Evolutionary conservation across 2,113 vertebrate genomes (phyloP).

Genomic region (Alosa alosa): DNA sequence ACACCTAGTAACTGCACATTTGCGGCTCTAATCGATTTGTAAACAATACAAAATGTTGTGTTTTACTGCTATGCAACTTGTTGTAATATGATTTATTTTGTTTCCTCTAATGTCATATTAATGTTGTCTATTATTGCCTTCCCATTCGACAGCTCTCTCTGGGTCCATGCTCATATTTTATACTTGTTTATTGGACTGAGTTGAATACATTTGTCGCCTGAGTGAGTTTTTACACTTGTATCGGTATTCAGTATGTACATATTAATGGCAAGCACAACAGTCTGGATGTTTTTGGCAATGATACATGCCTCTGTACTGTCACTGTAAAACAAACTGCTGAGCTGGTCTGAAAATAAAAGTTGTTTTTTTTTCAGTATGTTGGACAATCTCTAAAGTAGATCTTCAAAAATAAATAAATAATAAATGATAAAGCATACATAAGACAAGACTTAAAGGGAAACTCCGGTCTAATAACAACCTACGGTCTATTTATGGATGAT

Average conservation of each 20-base stretch:
- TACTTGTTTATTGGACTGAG: constrained; percentile 39
- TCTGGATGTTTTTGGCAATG: constrained; percentile 61
- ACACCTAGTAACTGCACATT: neutral
- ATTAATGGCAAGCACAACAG: constrained; percentile 62
- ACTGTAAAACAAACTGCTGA: constrained; percentile 49
- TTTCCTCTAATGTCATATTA: neutral
- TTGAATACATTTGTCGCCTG: constrained; percentile 44
- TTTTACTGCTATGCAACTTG: constrained; percentile 14
- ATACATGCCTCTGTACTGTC: constrained; percentile 52
- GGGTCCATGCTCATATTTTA: constrained; percentile 45
- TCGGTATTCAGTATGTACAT: constrained; percentile 57
- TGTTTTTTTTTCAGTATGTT: constrained; percentile 18
- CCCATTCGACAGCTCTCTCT: constrained; percentile 28
- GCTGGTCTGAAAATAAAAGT: constrained; percentile 17
- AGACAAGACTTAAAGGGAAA: no score
- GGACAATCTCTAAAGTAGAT: neutral
- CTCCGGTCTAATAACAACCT: no score
- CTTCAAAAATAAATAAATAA: neutral
- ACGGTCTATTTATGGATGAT: no score
- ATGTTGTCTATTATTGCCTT: neutral
- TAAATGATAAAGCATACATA: neutral
- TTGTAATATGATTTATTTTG: neutral
- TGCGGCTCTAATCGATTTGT: neutral
- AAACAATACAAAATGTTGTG: constrained; percentile 10
- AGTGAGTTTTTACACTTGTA: constrained; percentile 57